Conservation (phyloP, 2,888 invertebrate species). For the Rhyacophila evoluta region DNA sequence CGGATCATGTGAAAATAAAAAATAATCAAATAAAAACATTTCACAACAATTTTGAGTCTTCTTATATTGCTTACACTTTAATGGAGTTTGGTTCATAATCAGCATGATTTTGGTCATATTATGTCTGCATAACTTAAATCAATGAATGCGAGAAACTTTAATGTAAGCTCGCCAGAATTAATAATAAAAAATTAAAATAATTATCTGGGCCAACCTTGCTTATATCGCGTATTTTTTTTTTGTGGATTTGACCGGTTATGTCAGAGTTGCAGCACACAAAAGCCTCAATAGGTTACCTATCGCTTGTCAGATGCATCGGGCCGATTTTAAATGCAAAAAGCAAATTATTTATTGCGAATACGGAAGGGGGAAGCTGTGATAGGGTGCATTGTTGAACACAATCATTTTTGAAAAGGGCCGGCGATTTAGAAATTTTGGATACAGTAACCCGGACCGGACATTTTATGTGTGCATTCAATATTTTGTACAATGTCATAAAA, state of each 20-base stretch:
- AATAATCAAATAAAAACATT: too few relatives aligned
- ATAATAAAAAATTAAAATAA: too few relatives aligned
- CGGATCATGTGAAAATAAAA: too few relatives aligned
- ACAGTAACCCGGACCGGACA: conserved; percentile 34
- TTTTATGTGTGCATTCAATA: too few relatives aligned
- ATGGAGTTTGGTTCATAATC: too few relatives aligned
- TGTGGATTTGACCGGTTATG: conserved; percentile 37
- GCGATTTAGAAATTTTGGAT: conserved; percentile 30
- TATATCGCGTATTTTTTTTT: background rate
- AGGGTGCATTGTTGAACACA: conserved; percentile 29
- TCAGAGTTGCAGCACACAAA: conserved; percentile 31
- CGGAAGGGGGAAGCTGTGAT: conserved; percentile 49
- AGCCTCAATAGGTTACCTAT: conserved; percentile 26
- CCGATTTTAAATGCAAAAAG: conserved; percentile 30
- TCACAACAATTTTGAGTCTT: too few relatives aligned
- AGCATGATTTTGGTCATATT: too few relatives aligned
- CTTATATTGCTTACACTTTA: too few relatives aligned
- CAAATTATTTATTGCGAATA: conserved; percentile 36
- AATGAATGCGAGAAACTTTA: too few relatives aligned
- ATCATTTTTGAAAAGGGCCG: conserved; percentile 28
- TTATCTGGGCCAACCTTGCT: background rate
- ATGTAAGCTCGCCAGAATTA: too few relatives aligned
- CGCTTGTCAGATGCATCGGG: conserved; percentile 33
- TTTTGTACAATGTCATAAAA: background rate
- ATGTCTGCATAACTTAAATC: too few relatives aligned